Evolutionary conservation across 2,888 invertebrate genomes (phyloP).

Genomic region (Corbicula japonica): DNA sequence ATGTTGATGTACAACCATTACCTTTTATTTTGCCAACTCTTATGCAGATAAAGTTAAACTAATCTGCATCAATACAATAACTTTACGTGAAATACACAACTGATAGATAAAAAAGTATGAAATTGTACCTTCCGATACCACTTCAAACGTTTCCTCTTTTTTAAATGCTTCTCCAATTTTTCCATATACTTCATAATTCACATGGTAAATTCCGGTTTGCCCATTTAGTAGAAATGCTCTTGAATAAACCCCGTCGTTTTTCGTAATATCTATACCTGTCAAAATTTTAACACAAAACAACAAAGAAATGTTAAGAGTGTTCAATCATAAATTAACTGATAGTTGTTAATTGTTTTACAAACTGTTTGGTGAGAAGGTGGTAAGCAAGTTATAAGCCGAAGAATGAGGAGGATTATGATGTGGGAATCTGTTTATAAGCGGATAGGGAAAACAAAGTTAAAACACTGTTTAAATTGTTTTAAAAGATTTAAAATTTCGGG

Average conservation of each 20-base stretch:
- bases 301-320: background rate
- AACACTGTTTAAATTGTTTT: too few species aligned
- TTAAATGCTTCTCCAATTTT: slow-evolving; percentile 38
- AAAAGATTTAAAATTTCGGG: too few species aligned
- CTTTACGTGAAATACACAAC: background rate
- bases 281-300: slow-evolving; percentile 47
- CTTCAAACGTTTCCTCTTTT: slow-evolving; percentile 42
- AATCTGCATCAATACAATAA: background rate
- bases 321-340: background rate
- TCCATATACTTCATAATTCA: slow-evolving; percentile 78
- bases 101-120: background rate
- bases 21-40: background rate
- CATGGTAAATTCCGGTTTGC: slow-evolving; percentile 82
- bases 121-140: background rate
- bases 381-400: too few species aligned
- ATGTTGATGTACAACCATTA: background rate
- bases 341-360: background rate
- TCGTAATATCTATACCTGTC: slow-evolving; percentile 90
- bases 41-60: background rate
- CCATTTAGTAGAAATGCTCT: slow-evolving; percentile 88
- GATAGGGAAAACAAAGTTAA: too few species aligned
- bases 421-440: too few species aligned
- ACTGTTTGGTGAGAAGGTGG: too few species aligned
- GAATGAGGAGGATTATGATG: too few species aligned
- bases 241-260: slow-evolving; percentile 90